Evolutionary conservation across 2,888 invertebrate genomes (phyloP).

Genomic region (Aporophyla nigra): DNA sequence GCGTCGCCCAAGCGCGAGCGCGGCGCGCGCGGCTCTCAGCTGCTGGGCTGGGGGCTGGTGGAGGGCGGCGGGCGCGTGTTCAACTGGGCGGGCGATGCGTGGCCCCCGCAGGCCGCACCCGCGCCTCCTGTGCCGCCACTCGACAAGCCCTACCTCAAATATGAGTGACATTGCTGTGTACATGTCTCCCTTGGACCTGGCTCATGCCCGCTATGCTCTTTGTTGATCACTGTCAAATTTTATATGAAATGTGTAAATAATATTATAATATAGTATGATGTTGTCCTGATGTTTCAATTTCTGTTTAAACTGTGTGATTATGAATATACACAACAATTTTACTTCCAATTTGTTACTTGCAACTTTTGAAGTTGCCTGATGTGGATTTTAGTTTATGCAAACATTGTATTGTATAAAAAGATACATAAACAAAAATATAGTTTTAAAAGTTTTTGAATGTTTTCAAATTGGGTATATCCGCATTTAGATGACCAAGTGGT

Average conservation of each 20-base stretch:
- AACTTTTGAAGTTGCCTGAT: not conserved
- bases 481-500: not conserved
- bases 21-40: slow-evolving; percentile 63
- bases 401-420: slow-evolving; percentile 17
- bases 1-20: slow-evolving; percentile 95
- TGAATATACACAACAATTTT: not conserved
- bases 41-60: slow-evolving; percentile 82
- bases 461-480: not conserved
- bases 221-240: slow-evolving; percentile 87
- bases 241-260: slow-evolving; percentile 88
- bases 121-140: slow-evolving; percentile 72
- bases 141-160: slow-evolving; percentile 88
- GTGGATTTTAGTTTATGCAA: slow-evolving; percentile 1
- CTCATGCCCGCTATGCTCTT: slow-evolving; percentile 66
- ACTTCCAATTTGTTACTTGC: slow-evolving; percentile 3
- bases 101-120: slow-evolving; percentile 71
- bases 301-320: not conserved
- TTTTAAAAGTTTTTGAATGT: not conserved
- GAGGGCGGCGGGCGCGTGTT: slow-evolving; percentile 76
- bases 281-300: slow-evolving; percentile 68
- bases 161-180: slow-evolving; percentile 79
- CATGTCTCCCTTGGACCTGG: slow-evolving; percentile 52
- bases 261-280: slow-evolving; percentile 77
- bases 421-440: not conserved
- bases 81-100: slow-evolving; percentile 76